phyloP scores from a whole-genome alignment of 2,888 invertebrate species.

The Patella depressa region DNA sequence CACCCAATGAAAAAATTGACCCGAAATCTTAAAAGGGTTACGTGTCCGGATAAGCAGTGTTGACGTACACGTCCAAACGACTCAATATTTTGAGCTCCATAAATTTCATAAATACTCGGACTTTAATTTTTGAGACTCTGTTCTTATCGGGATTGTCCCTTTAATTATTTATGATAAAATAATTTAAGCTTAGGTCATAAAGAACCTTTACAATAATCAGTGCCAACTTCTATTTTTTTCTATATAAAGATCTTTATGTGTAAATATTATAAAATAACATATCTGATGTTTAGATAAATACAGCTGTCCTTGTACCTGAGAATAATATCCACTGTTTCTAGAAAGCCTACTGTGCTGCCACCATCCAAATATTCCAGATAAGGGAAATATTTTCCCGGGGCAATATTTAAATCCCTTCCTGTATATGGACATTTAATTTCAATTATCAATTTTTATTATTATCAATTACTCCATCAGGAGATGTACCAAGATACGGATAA shows the following conservation, averaged over 20 bases:
- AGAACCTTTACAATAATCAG: slow-evolving; percentile 7
- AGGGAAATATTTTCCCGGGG: slow-evolving; percentile 24
- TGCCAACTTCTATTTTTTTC: too few relatives aligned
- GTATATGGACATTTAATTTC: slow-evolving; percentile 35
- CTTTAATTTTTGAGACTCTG: too few relatives aligned
- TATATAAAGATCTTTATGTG: too few relatives aligned
- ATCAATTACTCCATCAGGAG: slow-evolving; percentile 35
- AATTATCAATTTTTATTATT: slow-evolving; percentile 22
- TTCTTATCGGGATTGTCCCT: too few relatives aligned
- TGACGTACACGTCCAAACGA: too few relatives aligned
- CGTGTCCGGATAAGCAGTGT: too few relatives aligned
- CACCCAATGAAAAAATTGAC: too few relatives aligned
- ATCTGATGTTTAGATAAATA: slow-evolving; percentile 1
- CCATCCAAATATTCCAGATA: not conserved
- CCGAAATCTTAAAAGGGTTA: too few relatives aligned
- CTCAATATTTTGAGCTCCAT: too few relatives aligned
- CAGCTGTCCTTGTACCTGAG: slow-evolving; percentile 40
- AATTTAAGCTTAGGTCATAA: slow-evolving; percentile 28
- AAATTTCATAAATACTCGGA: too few relatives aligned
- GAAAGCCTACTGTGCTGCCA: slow-evolving; percentile 19
- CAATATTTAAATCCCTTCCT: slow-evolving; percentile 23
- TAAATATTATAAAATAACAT: too few relatives aligned
- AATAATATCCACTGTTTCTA: slow-evolving; percentile 28
- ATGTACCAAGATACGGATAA: not conserved
- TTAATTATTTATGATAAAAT: slow-evolving; percentile 30